Conservation (phyloP, 2,797 vertebrate species). For the Spea hammondii region DNA sequence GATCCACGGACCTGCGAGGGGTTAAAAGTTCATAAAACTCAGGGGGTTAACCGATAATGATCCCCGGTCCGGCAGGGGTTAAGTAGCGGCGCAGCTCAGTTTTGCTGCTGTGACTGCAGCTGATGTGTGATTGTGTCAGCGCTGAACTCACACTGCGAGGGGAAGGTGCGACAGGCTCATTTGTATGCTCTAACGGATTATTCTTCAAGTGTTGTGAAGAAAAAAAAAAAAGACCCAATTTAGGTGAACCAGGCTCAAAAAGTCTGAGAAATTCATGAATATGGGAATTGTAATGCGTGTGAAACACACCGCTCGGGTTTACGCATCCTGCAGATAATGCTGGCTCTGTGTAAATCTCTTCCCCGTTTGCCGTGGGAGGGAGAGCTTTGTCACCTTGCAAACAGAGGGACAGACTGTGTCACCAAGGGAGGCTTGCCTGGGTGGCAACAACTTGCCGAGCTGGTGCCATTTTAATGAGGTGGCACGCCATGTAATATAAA, state of each 20-base stretch:
- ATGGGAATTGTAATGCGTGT: not conserved
- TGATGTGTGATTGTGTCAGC: constrained; percentile 43
- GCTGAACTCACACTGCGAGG: constrained; percentile 18
- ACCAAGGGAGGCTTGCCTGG: too few relatives aligned
- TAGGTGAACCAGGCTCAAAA: constrained; percentile 8
- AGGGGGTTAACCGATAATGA: not conserved
- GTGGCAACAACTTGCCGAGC: too few relatives aligned
- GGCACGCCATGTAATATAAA: too few relatives aligned
- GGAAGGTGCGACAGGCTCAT: constrained; percentile 43
- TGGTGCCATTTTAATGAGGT: too few relatives aligned
- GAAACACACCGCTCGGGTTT: not conserved
- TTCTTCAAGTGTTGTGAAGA: constrained; percentile 26
- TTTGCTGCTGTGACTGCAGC: constrained; percentile 32
- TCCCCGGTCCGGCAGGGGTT: constrained; percentile 4
- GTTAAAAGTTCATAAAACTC: too few relatives aligned
- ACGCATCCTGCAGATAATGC: not conserved
- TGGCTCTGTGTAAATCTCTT: not conserved
- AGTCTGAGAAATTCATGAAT: constrained; percentile 22
- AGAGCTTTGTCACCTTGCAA: too few relatives aligned
- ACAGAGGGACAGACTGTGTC: too few relatives aligned
- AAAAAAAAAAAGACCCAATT: constrained; percentile 8
- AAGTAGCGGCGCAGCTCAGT: constrained; percentile 6
- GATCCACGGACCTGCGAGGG: too few relatives aligned
- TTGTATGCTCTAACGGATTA: constrained; percentile 32
- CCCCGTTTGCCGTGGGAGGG: too few relatives aligned